Evolutionary conservation across 2,797 vertebrate genomes (phyloP), one percentile per base, ranked within the genome.

Genomic region (Paguma larvata): DNA sequence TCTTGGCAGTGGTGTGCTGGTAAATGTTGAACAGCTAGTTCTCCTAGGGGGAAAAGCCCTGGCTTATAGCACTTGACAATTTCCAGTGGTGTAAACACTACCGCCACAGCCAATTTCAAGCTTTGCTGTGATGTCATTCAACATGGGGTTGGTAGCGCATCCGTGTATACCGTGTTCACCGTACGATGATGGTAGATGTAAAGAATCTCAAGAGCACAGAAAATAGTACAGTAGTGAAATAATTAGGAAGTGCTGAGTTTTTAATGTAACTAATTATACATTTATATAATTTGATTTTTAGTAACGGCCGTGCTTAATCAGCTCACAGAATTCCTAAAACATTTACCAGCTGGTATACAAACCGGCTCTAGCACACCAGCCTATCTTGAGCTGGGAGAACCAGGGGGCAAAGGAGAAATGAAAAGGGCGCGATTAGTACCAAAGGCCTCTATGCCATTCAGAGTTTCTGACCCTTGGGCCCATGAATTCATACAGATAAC

Each of bases 251-350:
- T 46, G 53, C 62, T 27, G 23, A 30, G 38, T 77, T 92, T 75
- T 86, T 75, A 96, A 68, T 85, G 62, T 62, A 92, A 92, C 59
- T 67, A 48, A 59, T 72, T 96, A 41, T 82, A 93, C 92, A 78
- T 91, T 59, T 85, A 85, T 84, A 62, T 59, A 56, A 80, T 91
- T 48, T 84, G n/a, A 79, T 59, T 94, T 89, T 82, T 88, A 68
- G 38, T 87, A n/a, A 32, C 85, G 70, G 27, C 67, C 87, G 9
- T 59, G 62, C 21, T 73, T 92, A 56, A 84, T 88, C 34, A 73
- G 5, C 41, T 96, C 53, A 14, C 44, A 97, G 92, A 95, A 85
- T 59, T 65, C 44, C 91, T 94, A 87, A 88, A 83, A 56, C 85
- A 63, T 73, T 77, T 59, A 88, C 78, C 56, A 62, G 25, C 18